phyloP scores from a whole-genome alignment of 2,113 vertebrate species.

The Scatophagus argus region DNA sequence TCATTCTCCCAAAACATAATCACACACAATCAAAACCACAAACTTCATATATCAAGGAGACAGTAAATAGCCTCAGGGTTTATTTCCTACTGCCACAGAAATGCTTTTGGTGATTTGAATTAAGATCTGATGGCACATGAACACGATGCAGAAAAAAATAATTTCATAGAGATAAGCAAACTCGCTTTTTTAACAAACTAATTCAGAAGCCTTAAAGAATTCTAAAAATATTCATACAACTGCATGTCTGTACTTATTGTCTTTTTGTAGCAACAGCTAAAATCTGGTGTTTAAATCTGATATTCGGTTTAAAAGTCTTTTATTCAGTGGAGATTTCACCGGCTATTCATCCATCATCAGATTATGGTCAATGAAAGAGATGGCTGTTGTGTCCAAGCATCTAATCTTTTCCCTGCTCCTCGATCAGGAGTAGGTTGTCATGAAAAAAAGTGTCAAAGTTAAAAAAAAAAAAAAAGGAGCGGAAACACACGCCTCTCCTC shows the following conservation, averaged over 20 bases:
- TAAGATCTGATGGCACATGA: constrained; percentile 63
- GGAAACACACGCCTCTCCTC: constrained; percentile 89
- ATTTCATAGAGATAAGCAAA: constrained; percentile 13
- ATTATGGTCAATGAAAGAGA: constrained; percentile 54
- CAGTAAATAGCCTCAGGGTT: constrained; percentile 97
- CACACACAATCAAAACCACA: constrained; percentile 99
- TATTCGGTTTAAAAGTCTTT: constrained; percentile 7
- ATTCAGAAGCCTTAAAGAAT: constrained; percentile 18
- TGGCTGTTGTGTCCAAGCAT: constrained; percentile 50
- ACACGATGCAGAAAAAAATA: constrained; percentile 12
- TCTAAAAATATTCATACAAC: not conserved
- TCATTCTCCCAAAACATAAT: constrained; percentile 99
- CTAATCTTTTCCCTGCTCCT: constrained; percentile 63
- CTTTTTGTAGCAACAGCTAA: constrained; percentile 9
- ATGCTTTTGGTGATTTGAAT: constrained; percentile 80
- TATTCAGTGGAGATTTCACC: constrained; percentile 31
- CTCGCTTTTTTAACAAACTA: constrained; percentile 9
- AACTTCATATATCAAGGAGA: constrained; percentile 99
- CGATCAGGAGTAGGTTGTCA: constrained; percentile 81
- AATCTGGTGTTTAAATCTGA: not conserved
- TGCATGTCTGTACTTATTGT: too few species aligned
- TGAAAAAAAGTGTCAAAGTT: constrained; percentile 82
- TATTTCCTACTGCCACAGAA: constrained; percentile 94
- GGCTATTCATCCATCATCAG: constrained; percentile 42
- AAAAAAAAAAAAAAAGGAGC: constrained; percentile 49